Evolutionary conservation across 2,888 invertebrate species (phyloP), one percentile per base, ranked within the genome.

Genomic region (Agrochola litura): DNA sequence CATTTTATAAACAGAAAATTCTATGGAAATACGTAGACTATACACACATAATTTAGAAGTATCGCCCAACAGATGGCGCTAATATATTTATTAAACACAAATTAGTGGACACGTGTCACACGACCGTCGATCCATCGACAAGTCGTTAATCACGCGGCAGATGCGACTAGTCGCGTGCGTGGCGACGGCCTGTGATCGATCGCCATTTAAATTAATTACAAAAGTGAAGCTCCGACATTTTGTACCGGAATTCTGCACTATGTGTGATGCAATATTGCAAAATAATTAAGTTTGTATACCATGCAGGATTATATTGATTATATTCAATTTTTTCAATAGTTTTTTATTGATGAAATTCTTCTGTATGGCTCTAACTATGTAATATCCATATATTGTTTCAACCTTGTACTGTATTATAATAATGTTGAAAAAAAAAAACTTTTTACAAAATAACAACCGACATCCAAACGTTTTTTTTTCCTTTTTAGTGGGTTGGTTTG

Each of bases 91-190:
- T 78, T n/a, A 65, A 65, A 69, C 10, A 70, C 70, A 70, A 75
- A 86, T 84, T 78, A 86, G 83, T n/a, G 49, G 46, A 58, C 49
- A 60, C 54, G 52, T 60, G 64, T 72, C 69, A 30, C 69, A 46
- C 25, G 14, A 49, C 46, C 54, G 58, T 41, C 58, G 41, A 77
- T 64, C 46, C n/a, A 82, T 81, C 83, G 81, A 78, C 79, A 77
- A 71, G 64, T 85, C 88, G 85, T 88, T 83, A 65, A 88, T 87
- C 88, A 87, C 71, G 65, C 14, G 22, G 67, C 87, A 87, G 85
- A 83, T 88, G 87, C 77, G 75, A 84, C 80, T 56, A 66, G 77
- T 76, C 84, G 84, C 30, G n/a, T 63, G 81, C 1, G 75, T 77
- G 65, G 9, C 41, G 69, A 8, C 73, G 22, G n/a, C 72, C 69